Conservation (phyloP, 2,797 vertebrate genomes). For the Takifugu ocellatus region DNA sequence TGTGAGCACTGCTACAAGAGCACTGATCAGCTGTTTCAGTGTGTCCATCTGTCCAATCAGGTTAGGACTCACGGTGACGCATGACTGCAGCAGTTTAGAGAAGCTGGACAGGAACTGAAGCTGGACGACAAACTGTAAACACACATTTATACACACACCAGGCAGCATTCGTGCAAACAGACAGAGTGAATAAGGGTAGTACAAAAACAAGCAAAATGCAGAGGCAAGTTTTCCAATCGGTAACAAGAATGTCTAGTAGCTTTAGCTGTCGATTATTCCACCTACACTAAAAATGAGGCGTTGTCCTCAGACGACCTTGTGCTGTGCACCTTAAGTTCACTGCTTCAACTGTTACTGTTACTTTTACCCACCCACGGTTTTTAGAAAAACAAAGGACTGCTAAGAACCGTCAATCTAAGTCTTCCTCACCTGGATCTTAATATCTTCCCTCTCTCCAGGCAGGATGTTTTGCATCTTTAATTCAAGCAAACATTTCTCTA, state of each 20-base stretch:
- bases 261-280: conserved; percentile 43
- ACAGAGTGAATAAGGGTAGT: not conserved
- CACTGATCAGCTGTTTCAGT: conserved; percentile 76
- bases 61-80: conserved; percentile 71
- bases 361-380: conserved; percentile 32
- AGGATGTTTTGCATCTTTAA: conserved; percentile 71
- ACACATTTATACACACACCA: not conserved
- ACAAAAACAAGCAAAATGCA: conserved; percentile 2
- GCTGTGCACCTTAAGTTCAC: conserved; percentile 3
- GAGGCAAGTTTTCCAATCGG: not conserved
- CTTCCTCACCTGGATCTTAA: conserved; percentile 83
- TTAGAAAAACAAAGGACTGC: conserved; percentile 27
- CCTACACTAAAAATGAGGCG: conserved; percentile 46
- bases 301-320: conserved; percentile 39
- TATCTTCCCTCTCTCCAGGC: conserved; percentile 71
- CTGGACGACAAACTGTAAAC: conserved; percentile 73
- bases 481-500: conserved; percentile 81
- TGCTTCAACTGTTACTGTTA: conserved; percentile 18
- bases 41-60: conserved; percentile 78
- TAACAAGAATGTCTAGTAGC: conserved; percentile 26
- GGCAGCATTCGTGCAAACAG: conserved; percentile 1
- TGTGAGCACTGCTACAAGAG: conserved; percentile 74
- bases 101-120: conserved; percentile 84
- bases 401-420: conserved; percentile 26
- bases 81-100: conserved; percentile 81